A percentile compares a stretch with the other conserved stretches of the same genome.
phyloP scores from a whole-genome alignment of 2,888 invertebrate genomes.

The Notodonta dromedarius region DNA sequence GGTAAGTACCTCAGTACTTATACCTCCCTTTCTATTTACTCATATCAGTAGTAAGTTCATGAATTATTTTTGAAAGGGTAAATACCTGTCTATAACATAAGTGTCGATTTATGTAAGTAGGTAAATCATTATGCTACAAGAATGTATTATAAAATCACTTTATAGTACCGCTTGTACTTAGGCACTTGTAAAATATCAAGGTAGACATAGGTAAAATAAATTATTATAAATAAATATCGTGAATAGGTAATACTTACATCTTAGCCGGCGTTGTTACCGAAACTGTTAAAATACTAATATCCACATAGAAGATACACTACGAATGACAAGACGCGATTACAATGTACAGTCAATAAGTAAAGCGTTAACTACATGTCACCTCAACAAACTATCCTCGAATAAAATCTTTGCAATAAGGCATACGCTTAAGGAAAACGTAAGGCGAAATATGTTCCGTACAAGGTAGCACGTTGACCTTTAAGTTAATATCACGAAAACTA shows the following conservation, averaged over 20 bases:
- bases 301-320: conserved; percentile 17
- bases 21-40: no score
- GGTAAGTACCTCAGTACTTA: no score
- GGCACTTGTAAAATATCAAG: no score
- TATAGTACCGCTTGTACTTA: no score
- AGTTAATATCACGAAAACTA: not conserved
- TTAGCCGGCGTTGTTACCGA: conserved; percentile 10
- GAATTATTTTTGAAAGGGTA: no score
- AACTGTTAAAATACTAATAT: conserved; percentile 15
- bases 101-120: not conserved
- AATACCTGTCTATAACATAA: no score
- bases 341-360: not conserved
- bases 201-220: no score
- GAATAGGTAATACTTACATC: conserved; percentile 24
- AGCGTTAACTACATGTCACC: not conserved
- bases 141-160: no score
- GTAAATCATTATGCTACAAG: no score
- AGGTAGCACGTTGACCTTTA: not conserved
- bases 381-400: not conserved
- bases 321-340: conserved; percentile 15
- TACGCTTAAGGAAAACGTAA: not conserved
- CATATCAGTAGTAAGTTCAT: no score
- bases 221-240: not conserved
- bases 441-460: not conserved
- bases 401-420: not conserved